A percentile compares a stretch with the other conserved stretches of the same genome.
Evolutionary conservation across 2,888 invertebrate genomes (phyloP).

Genomic region (Flexamia atlantica): DNA sequence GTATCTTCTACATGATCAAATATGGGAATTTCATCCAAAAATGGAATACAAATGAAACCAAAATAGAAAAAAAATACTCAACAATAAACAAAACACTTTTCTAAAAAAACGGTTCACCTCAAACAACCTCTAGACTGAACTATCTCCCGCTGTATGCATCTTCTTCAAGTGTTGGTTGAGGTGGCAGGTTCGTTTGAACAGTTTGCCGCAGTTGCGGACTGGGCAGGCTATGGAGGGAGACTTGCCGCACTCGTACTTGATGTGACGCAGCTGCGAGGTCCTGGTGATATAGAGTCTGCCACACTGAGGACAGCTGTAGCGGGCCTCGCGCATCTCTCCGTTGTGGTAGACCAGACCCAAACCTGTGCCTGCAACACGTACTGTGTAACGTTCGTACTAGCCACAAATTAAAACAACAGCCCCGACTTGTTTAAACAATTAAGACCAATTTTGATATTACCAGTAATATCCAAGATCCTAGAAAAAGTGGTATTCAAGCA

Average conservation of each 20-base stretch:
- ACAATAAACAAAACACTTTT: not conserved
- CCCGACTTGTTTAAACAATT: too few species aligned
- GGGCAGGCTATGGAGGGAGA: slow-evolving; percentile 75
- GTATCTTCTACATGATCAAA: too few species aligned
- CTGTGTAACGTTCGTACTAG: not conserved
- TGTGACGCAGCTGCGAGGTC: slow-evolving; percentile 76
- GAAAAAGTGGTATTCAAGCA: too few species aligned
- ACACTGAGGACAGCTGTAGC: slow-evolving; percentile 76
- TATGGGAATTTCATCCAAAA: too few species aligned
- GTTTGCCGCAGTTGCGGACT: slow-evolving; percentile 73
- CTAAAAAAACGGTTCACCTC: not conserved
- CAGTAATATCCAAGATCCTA: too few species aligned
- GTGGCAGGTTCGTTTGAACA: slow-evolving; percentile 66
- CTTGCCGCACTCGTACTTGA: slow-evolving; percentile 70
- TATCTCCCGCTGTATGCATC: not conserved
- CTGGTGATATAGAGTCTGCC: slow-evolving; percentile 78
- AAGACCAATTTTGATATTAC: too few species aligned
- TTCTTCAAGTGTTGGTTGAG: slow-evolving; percentile 68
- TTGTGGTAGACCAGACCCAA: slow-evolving; percentile 4
- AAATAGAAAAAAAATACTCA: not conserved
- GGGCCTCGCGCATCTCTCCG: slow-evolving; percentile 5
- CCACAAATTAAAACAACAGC: too few species aligned
- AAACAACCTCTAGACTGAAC: not conserved
- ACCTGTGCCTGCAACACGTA: not conserved
- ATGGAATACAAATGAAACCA: too few species aligned